Evolutionary conservation across 2,888 invertebrate genomes (phyloP).

Genomic region (Oscheius sp.): DNA sequence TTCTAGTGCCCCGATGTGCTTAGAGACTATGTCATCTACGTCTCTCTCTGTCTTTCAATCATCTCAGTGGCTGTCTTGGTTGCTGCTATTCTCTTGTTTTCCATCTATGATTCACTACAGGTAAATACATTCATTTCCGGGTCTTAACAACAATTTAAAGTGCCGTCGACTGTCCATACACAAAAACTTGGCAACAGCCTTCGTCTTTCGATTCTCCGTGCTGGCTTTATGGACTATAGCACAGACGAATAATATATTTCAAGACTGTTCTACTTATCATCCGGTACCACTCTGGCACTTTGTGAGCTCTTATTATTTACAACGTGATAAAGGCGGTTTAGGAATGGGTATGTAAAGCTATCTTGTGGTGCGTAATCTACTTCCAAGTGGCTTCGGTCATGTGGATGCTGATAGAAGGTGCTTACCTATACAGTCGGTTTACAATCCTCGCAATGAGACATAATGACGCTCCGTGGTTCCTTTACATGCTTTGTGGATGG

Average conservation of each 20-base stretch:
- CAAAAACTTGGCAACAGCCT: constrained; percentile 75
- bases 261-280: constrained; percentile 67
- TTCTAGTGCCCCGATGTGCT: constrained; percentile 70
- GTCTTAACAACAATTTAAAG: constrained; percentile 30
- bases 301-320: constrained; percentile 42
- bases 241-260: constrained; percentile 65
- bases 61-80: constrained; percentile 70
- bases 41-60: constrained; percentile 68
- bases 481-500: constrained; percentile 78
- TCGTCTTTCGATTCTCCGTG: constrained; percentile 75
- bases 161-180: constrained; percentile 60
- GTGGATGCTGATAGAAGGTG: constrained; percentile 79
- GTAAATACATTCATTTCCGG: constrained; percentile 37
- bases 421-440: constrained; percentile 73
- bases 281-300: constrained; percentile 60
- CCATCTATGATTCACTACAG: constrained; percentile 71
- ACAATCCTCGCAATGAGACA: constrained; percentile 78
- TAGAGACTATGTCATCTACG: constrained; percentile 68
- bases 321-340: constrained; percentile 62
- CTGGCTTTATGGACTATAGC: constrained; percentile 72
- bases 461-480: constrained; percentile 76
- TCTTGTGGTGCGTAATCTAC: constrained; percentile 77
- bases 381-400: constrained; percentile 77
- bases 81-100: constrained; percentile 70
- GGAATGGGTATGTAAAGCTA: constrained; percentile 77